Evolutionary conservation across 2,888 invertebrate genomes (phyloP), one percentile per base, ranked within the genome.

Genomic region (Crocallis elinguaria): DNA sequence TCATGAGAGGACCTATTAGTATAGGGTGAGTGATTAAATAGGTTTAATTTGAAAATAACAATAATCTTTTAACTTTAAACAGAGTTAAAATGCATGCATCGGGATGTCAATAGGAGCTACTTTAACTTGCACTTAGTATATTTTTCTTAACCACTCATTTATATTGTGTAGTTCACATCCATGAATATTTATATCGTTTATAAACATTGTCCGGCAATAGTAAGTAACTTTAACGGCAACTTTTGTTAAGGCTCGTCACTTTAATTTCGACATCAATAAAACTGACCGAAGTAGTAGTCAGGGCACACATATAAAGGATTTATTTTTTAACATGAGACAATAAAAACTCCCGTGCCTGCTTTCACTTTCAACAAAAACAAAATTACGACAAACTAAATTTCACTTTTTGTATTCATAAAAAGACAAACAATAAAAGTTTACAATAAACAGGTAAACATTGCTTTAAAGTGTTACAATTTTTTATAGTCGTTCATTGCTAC

Each of bases 331-430:
- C 60, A 67, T 66, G 64, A 62, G 57, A 58, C 42, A 53, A 64
- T 67, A 66, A 70, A n/a, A 69, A 57, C 41, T 49, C 29, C 56
- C 51, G 49, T 50, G 42, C 36, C 12, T 56, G 70, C 82, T 88
- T 87, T 88, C 86, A 81, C 84, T 88, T 88, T 85, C 67, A 68
- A 86, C 77, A 86, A 85, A 82, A 82, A 80, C 63, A 56, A 64
- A 67, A 71, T 66, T 61, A 56, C 64, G 59, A 69, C 60, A 57
- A 59, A 69, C 59, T 64, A 60, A 66, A 62, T 83, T 83, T 84
- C 82, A 81, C 83, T 84, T 83, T 82, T 71, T 48, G 66, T 71
- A 62, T 68, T 66, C 66, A 70, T 81, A 83, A 82, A 81, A 78
- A 69, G 60, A 64, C 49, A 55, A 64, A 57, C 64, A 62, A 66